Evolutionary conservation across 1,140 invertebrate genomes (phyloP).

Genomic region (Trichonephila clavipes): DNA sequence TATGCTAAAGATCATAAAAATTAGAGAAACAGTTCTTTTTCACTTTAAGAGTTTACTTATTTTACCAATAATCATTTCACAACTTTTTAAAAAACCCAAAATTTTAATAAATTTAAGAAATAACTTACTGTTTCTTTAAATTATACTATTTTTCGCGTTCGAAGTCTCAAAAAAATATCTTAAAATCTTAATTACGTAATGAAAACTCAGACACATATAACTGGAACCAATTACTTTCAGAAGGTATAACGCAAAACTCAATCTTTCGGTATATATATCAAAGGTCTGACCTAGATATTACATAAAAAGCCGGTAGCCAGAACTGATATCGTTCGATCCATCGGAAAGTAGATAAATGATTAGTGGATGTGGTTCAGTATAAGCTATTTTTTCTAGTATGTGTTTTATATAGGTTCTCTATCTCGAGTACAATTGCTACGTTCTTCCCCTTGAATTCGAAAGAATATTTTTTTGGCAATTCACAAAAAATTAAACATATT

Average conservation of each 20-base stretch:
- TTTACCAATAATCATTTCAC: background rate
- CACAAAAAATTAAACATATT: background rate
- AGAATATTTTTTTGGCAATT: background rate
- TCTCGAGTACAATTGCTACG: background rate
- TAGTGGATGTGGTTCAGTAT: background rate
- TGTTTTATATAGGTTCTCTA: background rate
- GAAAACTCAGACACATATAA: background rate
- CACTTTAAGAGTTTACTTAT: background rate
- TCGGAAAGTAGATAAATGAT: background rate
- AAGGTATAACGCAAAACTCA: background rate
- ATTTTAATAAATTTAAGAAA: background rate
- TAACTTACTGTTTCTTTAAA: background rate
- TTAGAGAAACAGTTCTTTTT: background rate
- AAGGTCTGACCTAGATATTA: slow-evolving; percentile 10
- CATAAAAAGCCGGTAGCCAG: background rate
- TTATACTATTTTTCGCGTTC: background rate
- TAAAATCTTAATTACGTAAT: slow-evolving; percentile 7
- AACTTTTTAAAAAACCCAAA: background rate
- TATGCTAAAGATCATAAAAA: no score
- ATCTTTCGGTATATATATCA: background rate
- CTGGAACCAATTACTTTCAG: background rate
- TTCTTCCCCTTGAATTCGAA: background rate
- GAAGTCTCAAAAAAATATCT: background rate
- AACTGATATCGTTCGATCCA: background rate
- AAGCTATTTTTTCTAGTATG: background rate